Base-by-base conservation (phyloP, 2,113 vertebrate genomes). In the Neodon shergylaensis region DNA sequence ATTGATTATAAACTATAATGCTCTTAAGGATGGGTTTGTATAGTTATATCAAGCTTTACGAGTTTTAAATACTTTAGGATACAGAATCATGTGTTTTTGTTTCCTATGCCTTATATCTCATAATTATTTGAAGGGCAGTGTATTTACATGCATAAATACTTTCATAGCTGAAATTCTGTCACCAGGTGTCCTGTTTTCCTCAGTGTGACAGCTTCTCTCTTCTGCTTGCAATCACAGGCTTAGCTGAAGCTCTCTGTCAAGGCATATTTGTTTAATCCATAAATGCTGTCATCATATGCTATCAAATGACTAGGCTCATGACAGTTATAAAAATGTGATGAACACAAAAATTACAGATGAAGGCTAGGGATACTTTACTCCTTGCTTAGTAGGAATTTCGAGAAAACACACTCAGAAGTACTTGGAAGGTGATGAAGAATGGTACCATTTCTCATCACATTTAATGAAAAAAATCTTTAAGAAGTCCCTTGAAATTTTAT, bases 271-370 rank as follows among this genome's bases (percentile, higher is more conserved):
- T 42, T 83, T 79, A 78, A 94, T 73, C 31, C 42, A 28, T 72
- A 68, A 52, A 3, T 65, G 4, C 14, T 77, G 39, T 78, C 42
- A 63, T 65, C 11, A 26, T 78, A 58, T 88, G 54, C 63, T 88
- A 76, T 61, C 70, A 91, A 91, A 91, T 79, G 44, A 61, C 1
- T 16, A 36, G 31, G 70, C 4, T 94, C 77, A 79, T 79, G 87
- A 79, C 77, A 58, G 24, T 88, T 86, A 97, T 39, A 93, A 65
- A 82, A 86, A 84, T 49, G 12, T 77, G 72, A 82, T 89, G 68
- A 94, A 65, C 12, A 72, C n/a, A 28, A 33, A 39, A 65, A 74
- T 54, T 47, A 0, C 28, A 84, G 11, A 61, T 42, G 58, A n/a
- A 31, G 73, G 73, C 12, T 82, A 52, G 88, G 65, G 52, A 84